Conservation (phyloP, 1,140 invertebrate species). For the Meloidogyne chitwoodi region DNA sequence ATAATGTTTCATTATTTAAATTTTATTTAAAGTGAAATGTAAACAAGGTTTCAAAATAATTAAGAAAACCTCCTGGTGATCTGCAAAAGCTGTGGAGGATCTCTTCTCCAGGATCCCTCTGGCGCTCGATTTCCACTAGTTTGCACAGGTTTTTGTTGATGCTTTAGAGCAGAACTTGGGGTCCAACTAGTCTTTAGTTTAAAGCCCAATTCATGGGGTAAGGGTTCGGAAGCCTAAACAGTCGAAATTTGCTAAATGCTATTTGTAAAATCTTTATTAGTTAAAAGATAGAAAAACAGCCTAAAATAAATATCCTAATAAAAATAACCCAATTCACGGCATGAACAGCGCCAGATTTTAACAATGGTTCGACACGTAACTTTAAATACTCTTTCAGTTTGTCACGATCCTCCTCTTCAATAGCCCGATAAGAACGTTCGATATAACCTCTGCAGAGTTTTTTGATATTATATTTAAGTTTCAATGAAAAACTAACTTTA, state of each 20-base stretch:
- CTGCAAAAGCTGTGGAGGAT: not conserved
- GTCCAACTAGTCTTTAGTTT: constrained; percentile 32
- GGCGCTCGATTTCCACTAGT: not conserved
- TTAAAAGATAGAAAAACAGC: not conserved
- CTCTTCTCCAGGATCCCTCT: not conserved
- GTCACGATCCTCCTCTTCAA: constrained; percentile 29
- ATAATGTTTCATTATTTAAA: not conserved
- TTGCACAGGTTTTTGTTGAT: constrained; percentile 6
- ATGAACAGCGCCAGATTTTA: constrained; percentile 41
- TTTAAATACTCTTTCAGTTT: constrained; percentile 36
- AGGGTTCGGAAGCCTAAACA: constrained; percentile 35
- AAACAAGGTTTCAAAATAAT: not conserved
- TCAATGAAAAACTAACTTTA: constrained; percentile 8
- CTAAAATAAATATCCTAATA: not conserved
- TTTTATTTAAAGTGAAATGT: not conserved
- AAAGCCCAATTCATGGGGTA: constrained; percentile 43
- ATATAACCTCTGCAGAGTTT: constrained; percentile 29
- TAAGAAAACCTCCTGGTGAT: not conserved
- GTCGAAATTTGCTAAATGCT: not conserved
- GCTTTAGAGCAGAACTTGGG: constrained; percentile 22
- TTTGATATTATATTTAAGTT: not conserved
- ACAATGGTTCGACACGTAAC: constrained; percentile 31
- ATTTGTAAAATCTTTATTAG: not conserved
- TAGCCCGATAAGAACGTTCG: constrained; percentile 37
- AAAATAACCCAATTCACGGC: constrained; percentile 36